Base-by-base conservation (phyloP, 2,888 invertebrate species). In the Meandrusa payeni region DNA sequence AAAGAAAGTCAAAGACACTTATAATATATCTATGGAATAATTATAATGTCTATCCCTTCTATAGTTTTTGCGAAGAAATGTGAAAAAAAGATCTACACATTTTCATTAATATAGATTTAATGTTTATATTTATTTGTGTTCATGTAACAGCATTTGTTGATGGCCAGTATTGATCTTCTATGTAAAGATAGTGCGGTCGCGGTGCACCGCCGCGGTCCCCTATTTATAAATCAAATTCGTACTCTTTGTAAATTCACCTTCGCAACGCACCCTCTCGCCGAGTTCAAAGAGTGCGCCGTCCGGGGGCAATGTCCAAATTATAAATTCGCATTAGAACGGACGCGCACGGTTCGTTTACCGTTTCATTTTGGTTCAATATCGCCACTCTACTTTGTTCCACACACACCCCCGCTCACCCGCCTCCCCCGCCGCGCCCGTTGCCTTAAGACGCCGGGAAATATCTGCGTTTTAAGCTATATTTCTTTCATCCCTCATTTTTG, bases 401-500 rank as follows among this genome's bases (percentile, higher is more conserved):
- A 86, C 82, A 86, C 85, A 78, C 80, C 78, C 78, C 61, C 50
- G 59, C 67, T 54, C 65, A 64, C 68, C 59, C 61, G 57, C 58
- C 61, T 65, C 70, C 66, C 50, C 69, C 72, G 64, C 68, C 22
- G 24, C 31, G 23, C 48, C 70, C 74, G 65, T n/a, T 73, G 75
- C 78, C 85, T 87, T 81, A 87, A 86, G 86, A 86, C 82, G 86
- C 80, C 86, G 83, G 82, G 83, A 86, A 87, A 86, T 87, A 88
- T 88, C 88, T 88, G 87, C 88, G 88, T 88, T 88, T 88, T 88
- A 88, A 88, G 88, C 88, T 88, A 88, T 88, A 88, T 88, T 88
- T 88, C 88, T 88, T 88, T 88, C 88, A 88, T 88, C 88, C 88
- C 88, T 88, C 88, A 88, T 88, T 88, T 88, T 88, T 88, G 88